Percentiles rank a stretch among this genome's conserved stretches.
Evolutionary conservation across 2,113 vertebrate species (phyloP).

Genomic region (Sturnira hondurensis): DNA sequence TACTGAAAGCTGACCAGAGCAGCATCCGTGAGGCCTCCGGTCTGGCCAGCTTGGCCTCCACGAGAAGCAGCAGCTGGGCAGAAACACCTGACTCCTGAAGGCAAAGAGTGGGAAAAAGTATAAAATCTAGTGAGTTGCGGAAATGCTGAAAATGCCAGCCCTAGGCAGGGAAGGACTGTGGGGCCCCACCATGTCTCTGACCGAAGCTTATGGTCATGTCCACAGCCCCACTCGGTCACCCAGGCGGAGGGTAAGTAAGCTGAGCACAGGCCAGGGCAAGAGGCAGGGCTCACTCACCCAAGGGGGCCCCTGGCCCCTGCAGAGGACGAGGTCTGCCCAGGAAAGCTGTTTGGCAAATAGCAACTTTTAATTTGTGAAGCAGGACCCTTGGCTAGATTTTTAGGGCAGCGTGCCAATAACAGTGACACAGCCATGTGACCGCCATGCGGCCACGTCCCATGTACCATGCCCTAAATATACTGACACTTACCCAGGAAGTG

Average conservation of each 20-base stretch:
- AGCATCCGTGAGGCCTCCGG: neutral
- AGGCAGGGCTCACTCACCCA: neutral
- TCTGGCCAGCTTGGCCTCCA: neutral
- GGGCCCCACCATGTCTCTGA: rapidly evolving
- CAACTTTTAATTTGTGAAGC: neutral
- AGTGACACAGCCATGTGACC: neutral
- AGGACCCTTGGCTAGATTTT: neutral
- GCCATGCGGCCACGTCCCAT: rapidly evolving
- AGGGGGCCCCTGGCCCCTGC: rapidly evolving
- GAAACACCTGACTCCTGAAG: neutral
- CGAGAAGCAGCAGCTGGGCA: neutral
- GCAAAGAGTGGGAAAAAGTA: rapidly evolving
- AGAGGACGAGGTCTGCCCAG: rapidly evolving
- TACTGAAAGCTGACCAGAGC: neutral
- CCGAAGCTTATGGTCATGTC: rapidly evolving
- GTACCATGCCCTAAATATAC: neutral
- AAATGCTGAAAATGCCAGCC: neutral
- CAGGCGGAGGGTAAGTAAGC: neutral
- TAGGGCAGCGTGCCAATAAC: neutral
- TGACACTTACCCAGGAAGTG: neutral
- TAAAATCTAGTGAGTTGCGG: rapidly evolving
- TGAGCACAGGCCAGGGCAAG: neutral
- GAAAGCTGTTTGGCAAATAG: rapidly evolving
- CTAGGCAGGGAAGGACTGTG: rapidly evolving
- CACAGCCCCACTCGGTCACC: neutral